These are phyloP conservation scores for Sinocyclocheilus maitianheensis DNA, from an alignment of 2,113 vertebrate species.

Conservation along the genomic window DNA sequence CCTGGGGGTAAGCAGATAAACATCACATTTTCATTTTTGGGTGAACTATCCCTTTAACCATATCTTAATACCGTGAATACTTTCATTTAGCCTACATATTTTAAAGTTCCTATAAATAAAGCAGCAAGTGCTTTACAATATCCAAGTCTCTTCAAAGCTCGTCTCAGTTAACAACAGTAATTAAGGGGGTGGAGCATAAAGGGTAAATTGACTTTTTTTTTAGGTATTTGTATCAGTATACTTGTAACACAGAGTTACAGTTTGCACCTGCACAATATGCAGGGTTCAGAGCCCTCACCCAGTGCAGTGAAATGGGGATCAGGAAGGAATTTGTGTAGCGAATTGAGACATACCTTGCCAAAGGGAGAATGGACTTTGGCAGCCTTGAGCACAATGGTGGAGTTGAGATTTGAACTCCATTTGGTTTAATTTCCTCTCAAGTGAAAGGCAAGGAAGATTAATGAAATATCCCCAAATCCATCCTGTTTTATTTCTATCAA, in stretches of 20 bases:
- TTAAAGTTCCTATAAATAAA: not conserved
- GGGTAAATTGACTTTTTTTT: not conserved
- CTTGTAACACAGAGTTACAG: slow-evolving; percentile 15
- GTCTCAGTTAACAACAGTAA: not conserved
- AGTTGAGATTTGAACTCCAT: slow-evolving; percentile 82
- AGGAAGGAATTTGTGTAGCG: slow-evolving; percentile 87
- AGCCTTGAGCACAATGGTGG: slow-evolving; percentile 75
- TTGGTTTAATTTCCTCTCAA: slow-evolving; percentile 94
- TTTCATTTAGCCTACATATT: not conserved
- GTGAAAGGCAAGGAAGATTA: slow-evolving; percentile 94
- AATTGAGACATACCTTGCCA: slow-evolving; percentile 89
- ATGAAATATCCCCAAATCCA: slow-evolving; percentile 98
- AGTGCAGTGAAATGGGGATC: slow-evolving; percentile 77
- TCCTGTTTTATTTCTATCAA: slow-evolving; percentile 97
- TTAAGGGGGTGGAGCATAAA: not conserved
- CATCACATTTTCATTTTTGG: no score
- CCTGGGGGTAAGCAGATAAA: no score
- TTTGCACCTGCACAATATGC: slow-evolving; percentile 68
- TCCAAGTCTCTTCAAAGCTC: not conserved
- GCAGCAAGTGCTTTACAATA: not conserved
- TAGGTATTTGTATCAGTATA: slow-evolving; percentile 2
- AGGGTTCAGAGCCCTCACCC: slow-evolving; percentile 65
- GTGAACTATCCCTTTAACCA: no score
- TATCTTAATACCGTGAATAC: not conserved
- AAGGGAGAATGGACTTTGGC: slow-evolving; percentile 81